A percentile compares a stretch with the other conserved stretches of the same genome.
Conservation (phyloP, 2,888 invertebrate species). For the Eupithecia exiguata region DNA sequence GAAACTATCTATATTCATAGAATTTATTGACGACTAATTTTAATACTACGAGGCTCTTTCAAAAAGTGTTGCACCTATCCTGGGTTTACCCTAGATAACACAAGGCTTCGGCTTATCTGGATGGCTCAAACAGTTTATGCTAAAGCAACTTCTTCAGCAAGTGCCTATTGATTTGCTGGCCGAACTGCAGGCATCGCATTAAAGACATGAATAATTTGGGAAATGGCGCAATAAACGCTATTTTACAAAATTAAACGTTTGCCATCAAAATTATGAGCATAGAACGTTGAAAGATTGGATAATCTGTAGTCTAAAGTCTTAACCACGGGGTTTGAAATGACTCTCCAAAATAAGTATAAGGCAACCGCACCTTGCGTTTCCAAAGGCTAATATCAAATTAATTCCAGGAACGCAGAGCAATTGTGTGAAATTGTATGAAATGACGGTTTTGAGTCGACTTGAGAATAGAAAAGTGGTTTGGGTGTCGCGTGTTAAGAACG, state of each 20-base stretch:
- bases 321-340: conserved; percentile 76
- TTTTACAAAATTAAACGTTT: conserved; percentile 31
- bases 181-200: not conserved
- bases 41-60: too few relatives aligned
- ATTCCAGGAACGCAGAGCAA: conserved; percentile 82
- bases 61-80: too few relatives aligned
- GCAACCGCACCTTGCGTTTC: conserved; percentile 82
- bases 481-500: conserved; percentile 82
- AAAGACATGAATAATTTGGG: not conserved
- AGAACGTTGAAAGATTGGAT: conserved; percentile 66
- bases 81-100: too few relatives aligned
- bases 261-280: conserved; percentile 58
- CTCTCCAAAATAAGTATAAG: conserved; percentile 78
- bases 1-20: too few relatives aligned
- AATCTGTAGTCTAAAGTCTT: conserved; percentile 67
- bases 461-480: conserved; percentile 82
- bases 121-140: not conserved
- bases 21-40: too few relatives aligned
- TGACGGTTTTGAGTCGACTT: conserved; percentile 74
- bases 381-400: conserved; percentile 84
- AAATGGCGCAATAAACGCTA: not conserved
- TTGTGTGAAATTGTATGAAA: conserved; percentile 84
- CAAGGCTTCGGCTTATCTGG: not conserved
- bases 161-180: not conserved
- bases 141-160: not conserved